Conservation (phyloP, 2,113 vertebrate species). For the Coreoperca whiteheadi region DNA sequence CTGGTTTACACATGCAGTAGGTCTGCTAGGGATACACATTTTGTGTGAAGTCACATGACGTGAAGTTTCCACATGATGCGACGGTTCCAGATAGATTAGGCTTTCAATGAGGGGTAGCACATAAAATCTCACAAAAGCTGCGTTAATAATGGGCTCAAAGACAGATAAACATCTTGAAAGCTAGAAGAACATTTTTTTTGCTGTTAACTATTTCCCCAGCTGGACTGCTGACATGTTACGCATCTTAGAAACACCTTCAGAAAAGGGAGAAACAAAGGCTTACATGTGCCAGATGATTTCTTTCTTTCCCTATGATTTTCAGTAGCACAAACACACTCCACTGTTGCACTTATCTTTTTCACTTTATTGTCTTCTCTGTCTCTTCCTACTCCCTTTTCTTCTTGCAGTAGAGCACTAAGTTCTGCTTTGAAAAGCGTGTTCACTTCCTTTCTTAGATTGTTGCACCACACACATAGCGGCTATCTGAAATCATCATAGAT, state of each 20-base stretch:
- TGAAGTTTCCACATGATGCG: conserved; percentile 11
- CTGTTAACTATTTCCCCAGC: neutral
- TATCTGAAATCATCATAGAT: neutral
- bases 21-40: neutral
- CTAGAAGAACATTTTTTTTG: neutral
- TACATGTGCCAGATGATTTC: neutral
- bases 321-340: neutral
- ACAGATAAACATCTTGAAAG: neutral
- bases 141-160: neutral
- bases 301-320: neutral
- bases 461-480: neutral
- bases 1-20: neutral
- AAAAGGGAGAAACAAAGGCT: neutral
- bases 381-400: no score
- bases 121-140: neutral
- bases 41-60: neutral
- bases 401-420: neutral
- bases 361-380: neutral
- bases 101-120: neutral
- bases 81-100: neutral
- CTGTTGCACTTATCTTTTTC: neutral
- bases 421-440: neutral
- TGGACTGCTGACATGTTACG: neutral
- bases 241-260: neutral
- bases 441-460: neutral